These are phyloP conservation scores for Prunella fulvescens DNA, from an alignment of 2,113 vertebrate genomes.

Conservation along the genomic window DNA sequence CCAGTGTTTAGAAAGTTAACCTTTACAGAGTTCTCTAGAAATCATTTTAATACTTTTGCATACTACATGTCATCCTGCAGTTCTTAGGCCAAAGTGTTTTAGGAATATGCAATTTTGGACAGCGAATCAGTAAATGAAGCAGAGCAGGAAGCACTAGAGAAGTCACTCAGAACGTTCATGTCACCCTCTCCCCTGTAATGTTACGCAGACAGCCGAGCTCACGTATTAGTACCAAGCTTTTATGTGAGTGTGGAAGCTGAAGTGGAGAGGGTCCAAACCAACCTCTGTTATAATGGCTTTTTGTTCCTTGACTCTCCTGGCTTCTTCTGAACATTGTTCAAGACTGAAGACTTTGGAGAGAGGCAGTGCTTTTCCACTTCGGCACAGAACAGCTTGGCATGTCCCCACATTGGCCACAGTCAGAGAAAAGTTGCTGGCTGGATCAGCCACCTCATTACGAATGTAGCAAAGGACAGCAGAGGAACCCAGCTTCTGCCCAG, in stretches of 20 bases:
- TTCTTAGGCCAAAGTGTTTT: background rate
- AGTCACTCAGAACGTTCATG: background rate
- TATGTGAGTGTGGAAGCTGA: background rate
- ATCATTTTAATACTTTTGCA: background rate
- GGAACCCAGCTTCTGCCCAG: conserved; percentile 93
- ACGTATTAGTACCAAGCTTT: background rate
- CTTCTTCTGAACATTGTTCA: conserved; percentile 87
- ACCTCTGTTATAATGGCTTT: conserved; percentile 99
- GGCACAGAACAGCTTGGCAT: conserved; percentile 89
- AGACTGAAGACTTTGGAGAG: conserved; percentile 91
- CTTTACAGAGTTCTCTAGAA: background rate
- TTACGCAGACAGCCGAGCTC: background rate
- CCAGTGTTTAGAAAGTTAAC: background rate
- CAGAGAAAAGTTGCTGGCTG: conserved; percentile 82
- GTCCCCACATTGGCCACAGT: conserved; percentile 93
- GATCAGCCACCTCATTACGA: conserved; percentile 81
- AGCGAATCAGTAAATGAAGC: background rate
- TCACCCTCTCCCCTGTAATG: background rate
- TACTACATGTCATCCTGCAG: background rate
- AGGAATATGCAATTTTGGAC: background rate
- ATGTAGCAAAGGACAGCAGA: conserved; percentile 93
- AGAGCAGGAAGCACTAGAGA: background rate
- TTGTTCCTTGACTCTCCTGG: conserved; percentile 85
- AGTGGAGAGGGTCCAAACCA: background rate
- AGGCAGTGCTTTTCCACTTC: conserved; percentile 81